phyloP scores from a whole-genome alignment of 2,888 invertebrate genomes.

The Cephalotes varians region DNA sequence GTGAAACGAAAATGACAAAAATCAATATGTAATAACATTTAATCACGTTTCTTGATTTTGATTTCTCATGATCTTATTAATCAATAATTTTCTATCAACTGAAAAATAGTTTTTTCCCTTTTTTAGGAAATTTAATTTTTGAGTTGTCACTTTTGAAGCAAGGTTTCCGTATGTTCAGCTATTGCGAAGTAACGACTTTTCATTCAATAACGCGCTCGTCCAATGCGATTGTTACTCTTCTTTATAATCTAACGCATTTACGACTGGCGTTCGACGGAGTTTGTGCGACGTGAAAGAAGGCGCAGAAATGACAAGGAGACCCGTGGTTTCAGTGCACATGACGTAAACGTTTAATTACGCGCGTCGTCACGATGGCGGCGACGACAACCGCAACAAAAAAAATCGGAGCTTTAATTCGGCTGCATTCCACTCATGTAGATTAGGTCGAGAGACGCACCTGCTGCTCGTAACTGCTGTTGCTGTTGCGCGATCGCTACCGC shows the following conservation, averaged over 20 bases:
- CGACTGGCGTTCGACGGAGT: not conserved
- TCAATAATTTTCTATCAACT: too few species aligned
- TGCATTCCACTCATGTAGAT: slow-evolving; percentile 80
- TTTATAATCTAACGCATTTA: slow-evolving; percentile 18
- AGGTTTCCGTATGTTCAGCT: too few species aligned
- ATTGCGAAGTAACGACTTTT: slow-evolving; percentile 39
- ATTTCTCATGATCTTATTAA: too few species aligned
- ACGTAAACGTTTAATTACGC: slow-evolving; percentile 59
- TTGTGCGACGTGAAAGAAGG: not conserved
- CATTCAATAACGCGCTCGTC: slow-evolving; percentile 26
- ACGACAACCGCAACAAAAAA: slow-evolving; percentile 8
- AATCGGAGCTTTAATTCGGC: slow-evolving; percentile 75
- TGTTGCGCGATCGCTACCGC: slow-evolving; percentile 31
- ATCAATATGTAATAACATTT: too few species aligned
- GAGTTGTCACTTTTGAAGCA: too few species aligned
- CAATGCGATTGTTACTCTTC: slow-evolving; percentile 28
- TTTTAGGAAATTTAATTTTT: too few species aligned
- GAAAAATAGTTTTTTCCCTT: too few species aligned
- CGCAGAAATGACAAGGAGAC: not conserved
- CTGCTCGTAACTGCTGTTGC: slow-evolving; percentile 60
- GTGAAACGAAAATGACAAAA: too few species aligned
- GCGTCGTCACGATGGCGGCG: slow-evolving; percentile 11
- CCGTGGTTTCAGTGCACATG: not conserved
- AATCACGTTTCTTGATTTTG: too few species aligned
- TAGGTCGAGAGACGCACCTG: slow-evolving; percentile 73